Conservation (phyloP, 30 jellyfish, hydroid and myxozoan species). For the Turritopsis dohrnii region DNA sequence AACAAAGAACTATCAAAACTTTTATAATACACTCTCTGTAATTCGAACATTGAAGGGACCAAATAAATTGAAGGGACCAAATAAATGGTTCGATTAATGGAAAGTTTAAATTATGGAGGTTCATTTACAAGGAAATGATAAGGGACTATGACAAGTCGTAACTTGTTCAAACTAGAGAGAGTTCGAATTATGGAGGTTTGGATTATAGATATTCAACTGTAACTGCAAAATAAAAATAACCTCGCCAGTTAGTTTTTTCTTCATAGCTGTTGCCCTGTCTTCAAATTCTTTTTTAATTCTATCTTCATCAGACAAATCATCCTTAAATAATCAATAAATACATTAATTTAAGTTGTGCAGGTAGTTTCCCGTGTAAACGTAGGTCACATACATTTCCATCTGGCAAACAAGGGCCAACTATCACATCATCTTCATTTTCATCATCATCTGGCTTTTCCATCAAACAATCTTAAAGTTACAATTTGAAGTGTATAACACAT, state of each 20-base stretch:
- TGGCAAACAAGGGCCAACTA: conserved; percentile 32
- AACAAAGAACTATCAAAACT: no score
- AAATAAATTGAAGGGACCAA: no score
- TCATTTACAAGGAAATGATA: no score
- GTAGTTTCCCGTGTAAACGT: no score
- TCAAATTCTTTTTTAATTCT: conserved; percentile 47
- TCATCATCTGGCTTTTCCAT: conserved; percentile 10
- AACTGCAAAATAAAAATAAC: conserved; percentile 16
- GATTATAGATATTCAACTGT: background rate
- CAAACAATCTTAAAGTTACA: background rate
- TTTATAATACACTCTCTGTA: no score
- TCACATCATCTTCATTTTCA: conserved; percentile 8
- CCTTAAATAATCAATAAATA: background rate
- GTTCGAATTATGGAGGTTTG: no score
- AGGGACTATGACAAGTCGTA: no score
- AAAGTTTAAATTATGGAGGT: background rate
- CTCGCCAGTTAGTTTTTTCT: conserved; percentile 56
- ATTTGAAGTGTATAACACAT: no score
- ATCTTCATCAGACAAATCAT: background rate
- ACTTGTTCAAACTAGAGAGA: no score
- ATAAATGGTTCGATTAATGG: background rate
- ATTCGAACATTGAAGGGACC: no score
- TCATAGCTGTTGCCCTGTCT: conserved; percentile 78
- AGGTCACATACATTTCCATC: background rate
- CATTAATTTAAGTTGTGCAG: no score